A percentile compares a stretch with the other conserved stretches of the same genome.
Evolutionary conservation across 2,888 invertebrate species (phyloP).

Genomic region (Drosophila falleni): DNA sequence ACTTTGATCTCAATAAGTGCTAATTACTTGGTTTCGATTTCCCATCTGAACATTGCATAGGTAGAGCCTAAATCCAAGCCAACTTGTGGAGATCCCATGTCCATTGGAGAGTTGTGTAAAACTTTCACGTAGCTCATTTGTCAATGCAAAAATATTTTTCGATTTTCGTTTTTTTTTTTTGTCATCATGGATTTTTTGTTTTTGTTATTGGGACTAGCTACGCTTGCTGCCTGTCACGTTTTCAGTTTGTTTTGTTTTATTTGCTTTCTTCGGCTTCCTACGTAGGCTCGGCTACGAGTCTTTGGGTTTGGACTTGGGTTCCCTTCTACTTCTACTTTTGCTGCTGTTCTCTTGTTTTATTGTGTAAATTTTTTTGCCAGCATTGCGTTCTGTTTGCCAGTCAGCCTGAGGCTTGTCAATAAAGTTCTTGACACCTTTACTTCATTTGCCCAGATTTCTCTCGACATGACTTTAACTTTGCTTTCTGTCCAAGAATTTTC

Average conservation of each 20-base stretch:
- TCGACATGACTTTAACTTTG: constrained; percentile 73
- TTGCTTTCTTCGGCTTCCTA: constrained; percentile 65
- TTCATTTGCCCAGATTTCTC: constrained; percentile 78
- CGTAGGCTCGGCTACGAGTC: constrained; percentile 21
- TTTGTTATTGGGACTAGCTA: constrained; percentile 1
- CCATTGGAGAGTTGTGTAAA: constrained; percentile 53
- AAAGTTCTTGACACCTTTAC: constrained; percentile 80
- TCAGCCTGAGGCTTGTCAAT: constrained; percentile 72
- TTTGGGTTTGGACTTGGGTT: constrained; percentile 7
- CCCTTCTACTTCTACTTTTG: constrained; percentile 13
- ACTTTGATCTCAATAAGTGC: constrained; percentile 78
- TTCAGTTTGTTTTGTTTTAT: constrained; percentile 70
- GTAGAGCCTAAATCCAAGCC: constrained; percentile 1
- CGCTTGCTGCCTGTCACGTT: constrained; percentile 70
- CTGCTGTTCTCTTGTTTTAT: constrained; percentile 36
- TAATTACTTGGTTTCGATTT: constrained; percentile 73
- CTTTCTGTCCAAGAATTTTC: constrained; percentile 50
- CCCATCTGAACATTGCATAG: constrained; percentile 24
- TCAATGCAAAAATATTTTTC: constrained; percentile 69
- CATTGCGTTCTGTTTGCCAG: constrained; percentile 57
- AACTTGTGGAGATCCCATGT: constrained; percentile 8
- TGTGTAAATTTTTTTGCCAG: constrained; percentile 51
- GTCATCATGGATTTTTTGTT: constrained; percentile 24
- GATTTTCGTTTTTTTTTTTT: constrained; percentile 14
- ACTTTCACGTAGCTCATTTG: constrained; percentile 80